Conservation (phyloP, 2,888 invertebrate species). For the Chymomyza fuscimana region DNA sequence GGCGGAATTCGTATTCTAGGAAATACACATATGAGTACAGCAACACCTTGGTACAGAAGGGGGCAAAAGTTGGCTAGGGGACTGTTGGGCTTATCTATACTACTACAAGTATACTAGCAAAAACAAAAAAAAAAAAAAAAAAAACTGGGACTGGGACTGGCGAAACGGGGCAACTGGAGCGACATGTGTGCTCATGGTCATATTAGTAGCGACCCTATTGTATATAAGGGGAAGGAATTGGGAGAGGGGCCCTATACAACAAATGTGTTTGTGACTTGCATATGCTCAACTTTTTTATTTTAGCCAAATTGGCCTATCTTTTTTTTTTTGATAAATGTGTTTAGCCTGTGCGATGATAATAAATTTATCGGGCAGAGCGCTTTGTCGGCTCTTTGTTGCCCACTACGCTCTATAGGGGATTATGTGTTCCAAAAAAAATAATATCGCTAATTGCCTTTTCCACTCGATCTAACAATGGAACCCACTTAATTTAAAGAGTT, state of each 20-base stretch:
- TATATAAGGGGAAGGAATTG: too few relatives aligned
- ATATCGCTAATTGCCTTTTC: neutral
- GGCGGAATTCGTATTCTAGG: conserved; percentile 15
- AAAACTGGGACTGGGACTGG: too few relatives aligned
- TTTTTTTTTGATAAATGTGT: neutral
- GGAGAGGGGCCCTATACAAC: neutral
- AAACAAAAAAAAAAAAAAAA: neutral
- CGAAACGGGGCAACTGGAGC: neutral
- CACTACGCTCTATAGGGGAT: neutral
- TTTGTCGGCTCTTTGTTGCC: too few relatives aligned
- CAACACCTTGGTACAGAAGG: conserved; percentile 22
- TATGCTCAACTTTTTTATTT: conserved; percentile 28
- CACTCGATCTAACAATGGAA: neutral
- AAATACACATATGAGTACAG: conserved; percentile 24
- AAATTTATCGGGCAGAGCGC: conserved; percentile 5
- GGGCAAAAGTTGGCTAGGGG: too few relatives aligned
- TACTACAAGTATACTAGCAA: neutral
- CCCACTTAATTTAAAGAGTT: neutral
- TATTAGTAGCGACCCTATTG: neutral
- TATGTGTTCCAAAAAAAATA: neutral
- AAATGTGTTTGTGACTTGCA: conserved; percentile 15
- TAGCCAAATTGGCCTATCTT: neutral
- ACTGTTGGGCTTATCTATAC: conserved; percentile 45
- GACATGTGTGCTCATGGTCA: conserved; percentile 64
- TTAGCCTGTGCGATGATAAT: conserved; percentile 5